Evolutionary conservation across 2,797 vertebrate genomes (phyloP).

Genomic region (Margarornis squamiger): DNA sequence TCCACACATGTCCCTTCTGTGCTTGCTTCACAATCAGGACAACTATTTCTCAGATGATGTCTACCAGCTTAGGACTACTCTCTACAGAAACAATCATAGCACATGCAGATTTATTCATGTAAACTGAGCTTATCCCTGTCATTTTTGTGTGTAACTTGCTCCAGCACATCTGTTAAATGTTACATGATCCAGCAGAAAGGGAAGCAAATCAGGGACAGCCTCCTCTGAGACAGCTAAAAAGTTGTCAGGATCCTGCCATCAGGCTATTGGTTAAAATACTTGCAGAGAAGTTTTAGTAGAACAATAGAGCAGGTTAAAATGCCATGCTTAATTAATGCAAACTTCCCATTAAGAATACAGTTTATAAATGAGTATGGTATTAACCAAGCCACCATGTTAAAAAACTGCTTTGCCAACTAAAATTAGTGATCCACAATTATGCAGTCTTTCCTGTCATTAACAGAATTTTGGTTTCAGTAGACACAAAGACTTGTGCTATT

Average conservation of each 20-base stretch:
- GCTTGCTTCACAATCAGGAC: not conserved
- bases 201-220: not conserved
- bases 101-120: not conserved
- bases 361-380: not conserved
- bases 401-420: conserved; percentile 60
- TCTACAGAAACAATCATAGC: not conserved
- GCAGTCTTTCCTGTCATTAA: conserved; percentile 38
- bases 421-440: conserved; percentile 36
- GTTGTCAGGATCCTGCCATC: not conserved
- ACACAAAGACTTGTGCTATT: conserved; percentile 58
- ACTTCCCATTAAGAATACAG: not conserved
- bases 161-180: not conserved
- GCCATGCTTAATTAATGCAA: conserved; percentile 31
- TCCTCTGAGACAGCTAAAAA: not conserved
- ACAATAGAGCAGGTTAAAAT: not conserved
- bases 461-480: conserved; percentile 52
- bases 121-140: not conserved
- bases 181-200: not conserved
- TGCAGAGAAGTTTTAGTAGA: not conserved
- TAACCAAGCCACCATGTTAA: conserved; percentile 55
- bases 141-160: not conserved
- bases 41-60: not conserved
- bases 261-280: not conserved
- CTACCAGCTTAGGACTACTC: not conserved
- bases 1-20: not conserved